Evolutionary conservation across 2,113 vertebrate genomes (phyloP).

Genomic region (cattle (Bos taurus)): ARS-UCD2.0 NC_037331.1:78981001-78981500

Average conservation of each 20-base stretch:
- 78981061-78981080: neutral
- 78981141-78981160: neutral
- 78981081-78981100: neutral
- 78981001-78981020: neutral
- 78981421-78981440: neutral
- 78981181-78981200: neutral
- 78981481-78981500: neutral
- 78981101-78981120: neutral
- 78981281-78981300: neutral
- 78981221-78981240: neutral
- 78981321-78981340: neutral
- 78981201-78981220: neutral
- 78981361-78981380: neutral
- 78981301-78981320: neutral
- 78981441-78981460: neutral
- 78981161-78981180: fast-evolving
- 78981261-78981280: neutral
- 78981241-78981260: fast-evolving
- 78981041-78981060: neutral
- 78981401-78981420: neutral
- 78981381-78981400: neutral
- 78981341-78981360: neutral
- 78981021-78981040: neutral
- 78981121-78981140: neutral
- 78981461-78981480: neutral